Conservation (phyloP, 2,113 vertebrate species). For the Rissa tridactyla region DNA sequence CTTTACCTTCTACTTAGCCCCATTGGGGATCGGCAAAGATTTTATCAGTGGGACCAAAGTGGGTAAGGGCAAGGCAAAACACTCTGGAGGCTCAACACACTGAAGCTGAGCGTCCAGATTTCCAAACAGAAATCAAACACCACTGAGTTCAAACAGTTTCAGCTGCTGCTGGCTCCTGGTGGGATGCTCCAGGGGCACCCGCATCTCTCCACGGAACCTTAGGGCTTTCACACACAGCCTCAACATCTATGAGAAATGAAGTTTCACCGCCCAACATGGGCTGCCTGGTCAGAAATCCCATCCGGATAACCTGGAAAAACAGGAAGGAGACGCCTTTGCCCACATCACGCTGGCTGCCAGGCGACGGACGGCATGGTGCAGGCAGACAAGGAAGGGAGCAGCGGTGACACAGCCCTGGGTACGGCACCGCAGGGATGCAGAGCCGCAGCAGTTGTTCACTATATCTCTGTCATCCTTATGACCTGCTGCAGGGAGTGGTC, state of each 20-base stretch:
- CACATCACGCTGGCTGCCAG: not conserved
- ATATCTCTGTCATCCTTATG: not conserved
- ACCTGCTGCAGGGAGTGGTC: not conserved
- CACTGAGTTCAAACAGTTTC: not conserved
- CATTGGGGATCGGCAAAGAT: not conserved
- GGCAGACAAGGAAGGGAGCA: not conserved
- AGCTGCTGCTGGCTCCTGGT: not conserved
- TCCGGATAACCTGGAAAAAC: not conserved
- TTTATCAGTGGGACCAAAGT: not conserved
- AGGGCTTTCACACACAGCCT: not conserved
- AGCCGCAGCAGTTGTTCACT: fast-evolving
- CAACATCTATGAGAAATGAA: not conserved
- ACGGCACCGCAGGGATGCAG: not conserved
- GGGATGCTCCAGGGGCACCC: not conserved
- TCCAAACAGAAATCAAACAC: not conserved
- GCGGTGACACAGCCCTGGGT: not conserved
- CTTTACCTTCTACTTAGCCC: not conserved
- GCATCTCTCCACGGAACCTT: not conserved
- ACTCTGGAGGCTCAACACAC: not conserved
- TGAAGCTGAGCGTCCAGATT: not conserved
- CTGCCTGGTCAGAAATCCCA: not conserved
- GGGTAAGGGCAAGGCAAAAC: not conserved
- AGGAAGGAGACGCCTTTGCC: not conserved
- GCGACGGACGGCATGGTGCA: not conserved
- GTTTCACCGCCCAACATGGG: not conserved